Percentiles rank a stretch among this genome's conserved stretches.
These are phyloP conservation scores for Hylaea fasciaria DNA, from an alignment of 2,888 invertebrate genomes.

Conservation along the genomic window DNA sequence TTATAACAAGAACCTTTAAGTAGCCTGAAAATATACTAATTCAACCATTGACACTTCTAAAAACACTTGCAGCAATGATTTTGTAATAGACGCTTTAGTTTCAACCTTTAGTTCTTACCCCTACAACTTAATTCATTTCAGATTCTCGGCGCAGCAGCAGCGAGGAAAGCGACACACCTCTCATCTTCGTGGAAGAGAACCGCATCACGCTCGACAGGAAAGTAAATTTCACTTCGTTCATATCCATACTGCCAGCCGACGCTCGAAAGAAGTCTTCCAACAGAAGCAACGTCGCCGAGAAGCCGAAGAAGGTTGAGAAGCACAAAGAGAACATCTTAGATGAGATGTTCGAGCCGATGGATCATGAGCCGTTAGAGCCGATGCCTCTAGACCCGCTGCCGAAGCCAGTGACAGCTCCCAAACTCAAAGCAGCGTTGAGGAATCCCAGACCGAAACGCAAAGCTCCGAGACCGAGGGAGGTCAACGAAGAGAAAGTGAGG, in stretches of 20 bases:
- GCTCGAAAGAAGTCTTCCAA: slow-evolving; percentile 27
- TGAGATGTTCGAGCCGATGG: slow-evolving; percentile 26
- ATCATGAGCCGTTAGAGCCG: slow-evolving; percentile 29
- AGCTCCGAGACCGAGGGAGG: slow-evolving; percentile 13
- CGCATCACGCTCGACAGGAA: slow-evolving; percentile 52
- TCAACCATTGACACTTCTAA: too few species aligned
- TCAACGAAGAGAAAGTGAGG: slow-evolving; percentile 37
- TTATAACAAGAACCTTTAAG: too few species aligned
- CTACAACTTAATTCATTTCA: slow-evolving; percentile 34
- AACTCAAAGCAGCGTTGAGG: slow-evolving; percentile 15
- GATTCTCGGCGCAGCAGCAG: slow-evolving; percentile 40
- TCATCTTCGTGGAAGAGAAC: slow-evolving; percentile 36
- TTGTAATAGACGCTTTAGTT: neutral
- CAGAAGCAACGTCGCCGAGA: slow-evolving; percentile 6
- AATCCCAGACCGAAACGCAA: slow-evolving; percentile 18
- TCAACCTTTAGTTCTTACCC: slow-evolving; percentile 20
- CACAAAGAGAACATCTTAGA: slow-evolving; percentile 25
- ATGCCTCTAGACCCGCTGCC: slow-evolving; percentile 18
- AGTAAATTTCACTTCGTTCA: slow-evolving; percentile 57
- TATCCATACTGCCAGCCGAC: slow-evolving; percentile 55
- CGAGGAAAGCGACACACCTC: slow-evolving; percentile 37
- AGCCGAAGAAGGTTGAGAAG: slow-evolving; percentile 23
- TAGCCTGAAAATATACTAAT: too few species aligned
- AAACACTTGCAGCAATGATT: neutral
- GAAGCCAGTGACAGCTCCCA: slow-evolving; percentile 10